phyloP scores from a whole-genome alignment of 2,113 vertebrate species.

The Stegostoma tigrinum region DNA sequence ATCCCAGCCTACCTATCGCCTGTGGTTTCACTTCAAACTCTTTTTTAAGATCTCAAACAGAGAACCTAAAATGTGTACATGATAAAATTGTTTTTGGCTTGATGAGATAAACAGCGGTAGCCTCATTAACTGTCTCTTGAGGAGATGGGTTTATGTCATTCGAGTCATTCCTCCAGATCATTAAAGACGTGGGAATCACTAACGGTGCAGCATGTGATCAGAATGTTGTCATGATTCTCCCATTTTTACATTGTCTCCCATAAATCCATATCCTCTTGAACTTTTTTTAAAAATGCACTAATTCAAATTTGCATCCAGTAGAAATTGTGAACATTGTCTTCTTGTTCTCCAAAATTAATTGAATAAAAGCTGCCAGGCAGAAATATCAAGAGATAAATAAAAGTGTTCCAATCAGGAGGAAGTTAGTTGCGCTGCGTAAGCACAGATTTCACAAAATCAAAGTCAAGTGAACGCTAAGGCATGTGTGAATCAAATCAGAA shows the following conservation, averaged over 20 bases:
- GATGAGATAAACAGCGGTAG: too few relatives aligned
- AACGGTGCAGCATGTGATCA: background rate
- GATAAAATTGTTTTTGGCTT: too few relatives aligned
- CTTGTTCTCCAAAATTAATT: background rate
- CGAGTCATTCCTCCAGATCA: too few relatives aligned
- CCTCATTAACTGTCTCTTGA: too few relatives aligned
- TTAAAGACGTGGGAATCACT: background rate
- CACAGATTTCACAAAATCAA: background rate
- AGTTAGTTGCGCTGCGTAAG: background rate
- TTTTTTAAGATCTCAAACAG: too few relatives aligned
- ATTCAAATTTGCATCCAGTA: background rate
- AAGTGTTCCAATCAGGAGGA: background rate
- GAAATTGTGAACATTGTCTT: background rate
- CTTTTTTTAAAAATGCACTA: background rate
- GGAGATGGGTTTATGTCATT: too few relatives aligned
- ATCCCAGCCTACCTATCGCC: too few relatives aligned
- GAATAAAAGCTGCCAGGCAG: background rate
- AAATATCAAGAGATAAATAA: background rate
- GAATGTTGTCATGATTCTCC: background rate
- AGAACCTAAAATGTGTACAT: too few relatives aligned
- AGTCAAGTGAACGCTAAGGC: background rate
- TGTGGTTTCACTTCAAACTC: too few relatives aligned
- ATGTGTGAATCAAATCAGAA: background rate
- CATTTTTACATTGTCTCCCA: too few relatives aligned
- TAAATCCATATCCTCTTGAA: background rate